Evolutionary conservation across 92 coral and sea anemone species (phyloP), one percentile per base, ranked within the genome.

Genomic region (Micromussa lordhowensis): DNA sequence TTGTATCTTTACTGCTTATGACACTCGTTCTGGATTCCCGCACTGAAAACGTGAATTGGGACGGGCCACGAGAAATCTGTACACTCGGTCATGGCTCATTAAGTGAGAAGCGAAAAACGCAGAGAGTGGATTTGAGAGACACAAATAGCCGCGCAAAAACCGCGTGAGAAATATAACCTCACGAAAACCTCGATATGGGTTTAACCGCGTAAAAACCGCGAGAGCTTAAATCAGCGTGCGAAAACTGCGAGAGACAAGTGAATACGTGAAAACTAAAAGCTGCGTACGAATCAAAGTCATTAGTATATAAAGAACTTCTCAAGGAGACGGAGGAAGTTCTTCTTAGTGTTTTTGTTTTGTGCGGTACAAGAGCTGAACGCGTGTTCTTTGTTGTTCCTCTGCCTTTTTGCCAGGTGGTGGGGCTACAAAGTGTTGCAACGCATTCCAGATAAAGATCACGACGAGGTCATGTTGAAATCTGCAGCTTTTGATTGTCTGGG

Each of bases 381-480:
- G 29, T 66, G 18, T 8, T 68, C 6, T 71, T 29, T 31, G 30
- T 70, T 29, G 34, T 63, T 28, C 7, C 76, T 69, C 48, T 29
- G n/a, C 26, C 26, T 81, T 70, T 59, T 68, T 63, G 34, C 13
- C n/a, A 97, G 99, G 86, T 97, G 99, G 99, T 96, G 99, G 95
- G 99, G 98, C 12, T 91, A 82, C 90, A 89, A 91, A 69, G 79
- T 97, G 83, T 75, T 97, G 72, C 91, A 97, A 80, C 93, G 94
- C 82, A 94, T 97, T 77, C 99, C 99, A 29, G 92, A 87, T 14
- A 95, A 93, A 68, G 96, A 97, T 16, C 91, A 92, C 55, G 94
- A 94, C 58, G 99, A 97, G 88, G 91, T 97, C 51, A 91, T 93
- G 91, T 86, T 97, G 88, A 97, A 97, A 85, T 94, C 98, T 6